Base-by-base conservation (phyloP, 2,113 vertebrate genomes). In the Xyliphius kryptos region DNA sequence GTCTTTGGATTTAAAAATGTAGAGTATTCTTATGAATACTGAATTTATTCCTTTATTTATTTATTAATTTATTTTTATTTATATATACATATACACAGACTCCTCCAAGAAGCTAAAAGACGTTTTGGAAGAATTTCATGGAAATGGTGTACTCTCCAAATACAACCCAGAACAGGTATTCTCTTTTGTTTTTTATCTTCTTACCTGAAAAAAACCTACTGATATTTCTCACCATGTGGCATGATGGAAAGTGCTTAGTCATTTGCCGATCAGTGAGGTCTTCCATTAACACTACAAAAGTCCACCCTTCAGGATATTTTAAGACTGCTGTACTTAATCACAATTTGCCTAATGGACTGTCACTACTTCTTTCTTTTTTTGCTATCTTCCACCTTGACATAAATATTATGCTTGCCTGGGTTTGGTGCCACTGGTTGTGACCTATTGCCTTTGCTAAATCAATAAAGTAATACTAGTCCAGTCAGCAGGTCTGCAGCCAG, bases 91-190 rank as follows among this genome's bases (percentile, higher is more conserved):
- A n/a, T 75, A 44, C 11, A 40, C 70, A 97, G 94, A 97, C 83
- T 96, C 94, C 61, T 85, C 84, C 8, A 97, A 93, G 86, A 95
- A 94, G 83, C 85, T 97, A 63, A 97, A 94, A 77, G 93, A 97
- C 78, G 92, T 96, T 44, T 83, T 97, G 80, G 81, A 89, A 75
- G 93, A 97, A 79, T 96, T 97, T 79, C 85, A 91, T 0, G 88
- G 90, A 7, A 88, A 90, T 0, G 92, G 93, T 0, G 74, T 90
- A 22, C 89, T 93, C 52, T 87, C 90, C 74, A 91, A 88, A 73
- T 93, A 90, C 81, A 91, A 93, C 56, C 90, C 91, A 0, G 91
- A 92, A 61, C 87, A 94, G 90, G 94, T 97, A 85, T 38, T 76
- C 26, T 17, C 17, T 40, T 56, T 10, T 16, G 4, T 36, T 1